A percentile compares a stretch with the other conserved stretches of the same genome.
phyloP scores from a whole-genome alignment of 2,888 invertebrate species.

The Agrochola lychnidis region DNA sequence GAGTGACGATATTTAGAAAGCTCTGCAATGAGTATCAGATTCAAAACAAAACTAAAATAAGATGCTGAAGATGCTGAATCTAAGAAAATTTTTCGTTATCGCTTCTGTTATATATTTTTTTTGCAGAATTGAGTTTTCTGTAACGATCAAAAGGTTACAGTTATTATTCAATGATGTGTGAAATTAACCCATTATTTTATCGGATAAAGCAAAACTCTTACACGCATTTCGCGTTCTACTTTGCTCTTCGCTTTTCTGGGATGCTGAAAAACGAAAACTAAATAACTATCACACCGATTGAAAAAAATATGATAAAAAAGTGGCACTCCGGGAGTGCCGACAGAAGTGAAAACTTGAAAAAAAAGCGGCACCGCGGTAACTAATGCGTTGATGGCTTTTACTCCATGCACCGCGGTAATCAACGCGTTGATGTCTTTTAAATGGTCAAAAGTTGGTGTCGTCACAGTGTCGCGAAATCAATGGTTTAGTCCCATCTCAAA shows the following conservation, averaged over 20 bases:
- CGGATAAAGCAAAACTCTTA: neutral
- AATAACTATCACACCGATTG: neutral
- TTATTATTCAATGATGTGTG: conserved; percentile 53
- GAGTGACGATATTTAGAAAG: no score
- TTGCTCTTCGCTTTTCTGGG: neutral
- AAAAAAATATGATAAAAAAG: neutral
- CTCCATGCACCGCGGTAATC: no score
- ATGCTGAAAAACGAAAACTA: no score
- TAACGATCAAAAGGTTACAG: conserved; percentile 13
- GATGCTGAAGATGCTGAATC: neutral
- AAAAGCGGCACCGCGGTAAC: no score
- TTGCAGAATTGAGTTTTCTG: neutral
- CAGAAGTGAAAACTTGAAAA: no score
- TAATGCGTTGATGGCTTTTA: no score
- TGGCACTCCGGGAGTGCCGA: no score
- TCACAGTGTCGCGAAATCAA: no score
- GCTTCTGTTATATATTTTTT: neutral
- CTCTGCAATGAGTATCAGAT: neutral
- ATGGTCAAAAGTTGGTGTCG: no score
- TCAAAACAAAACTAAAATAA: neutral
- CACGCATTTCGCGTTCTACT: neutral
- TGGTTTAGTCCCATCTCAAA: no score
- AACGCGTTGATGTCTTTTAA: no score
- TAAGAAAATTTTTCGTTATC: neutral
- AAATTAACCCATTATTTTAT: conserved; percentile 45